A percentile compares a stretch with the other conserved stretches of the same genome.
These are phyloP conservation scores for Sus cebifrons DNA, from an alignment of 2,797 vertebrate species.

Conservation along the genomic window DNA sequence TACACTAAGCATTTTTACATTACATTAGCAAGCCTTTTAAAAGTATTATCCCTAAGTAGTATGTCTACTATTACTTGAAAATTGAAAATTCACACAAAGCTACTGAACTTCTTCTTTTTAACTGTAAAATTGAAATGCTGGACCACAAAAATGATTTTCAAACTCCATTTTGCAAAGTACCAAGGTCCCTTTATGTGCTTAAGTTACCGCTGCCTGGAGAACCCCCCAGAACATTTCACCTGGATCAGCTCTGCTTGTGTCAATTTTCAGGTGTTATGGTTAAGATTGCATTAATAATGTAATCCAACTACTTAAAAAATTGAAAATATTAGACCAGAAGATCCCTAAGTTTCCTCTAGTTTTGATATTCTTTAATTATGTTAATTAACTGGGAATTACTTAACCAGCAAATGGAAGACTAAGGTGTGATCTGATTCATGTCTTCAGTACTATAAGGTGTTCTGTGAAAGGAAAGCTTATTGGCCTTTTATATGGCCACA, in stretches of 20 bases:
- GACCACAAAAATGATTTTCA: not conserved
- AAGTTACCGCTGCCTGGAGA: not conserved
- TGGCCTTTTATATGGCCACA: conserved; percentile 25
- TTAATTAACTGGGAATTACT: conserved; percentile 36
- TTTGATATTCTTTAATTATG: conserved; percentile 37
- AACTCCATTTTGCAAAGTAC: conserved; percentile 22
- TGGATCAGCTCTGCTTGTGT: not conserved
- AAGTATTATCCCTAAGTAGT: not conserved
- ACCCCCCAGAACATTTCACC: not conserved
- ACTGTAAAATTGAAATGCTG: conserved; percentile 12
- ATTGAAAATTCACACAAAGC: conserved; percentile 4
- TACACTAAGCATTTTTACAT: conserved; percentile 16
- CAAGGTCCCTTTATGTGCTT: not conserved
- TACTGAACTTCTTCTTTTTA: not conserved
- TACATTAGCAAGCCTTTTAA: not conserved
- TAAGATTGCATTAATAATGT: not conserved
- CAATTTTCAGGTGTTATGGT: not conserved
- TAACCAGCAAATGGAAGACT: conserved; percentile 29
- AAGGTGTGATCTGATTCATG: not conserved
- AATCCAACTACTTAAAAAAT: conserved; percentile 3
- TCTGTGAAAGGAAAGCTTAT: conserved; percentile 25
- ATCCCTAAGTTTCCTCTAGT: not conserved
- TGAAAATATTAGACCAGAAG: conserved; percentile 18
- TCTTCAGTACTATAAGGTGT: not conserved
- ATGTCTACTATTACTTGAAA: not conserved